These are phyloP conservation scores for Nebria brevicollis DNA, from an alignment of 2,888 invertebrate genomes.

Conservation along the genomic window DNA sequence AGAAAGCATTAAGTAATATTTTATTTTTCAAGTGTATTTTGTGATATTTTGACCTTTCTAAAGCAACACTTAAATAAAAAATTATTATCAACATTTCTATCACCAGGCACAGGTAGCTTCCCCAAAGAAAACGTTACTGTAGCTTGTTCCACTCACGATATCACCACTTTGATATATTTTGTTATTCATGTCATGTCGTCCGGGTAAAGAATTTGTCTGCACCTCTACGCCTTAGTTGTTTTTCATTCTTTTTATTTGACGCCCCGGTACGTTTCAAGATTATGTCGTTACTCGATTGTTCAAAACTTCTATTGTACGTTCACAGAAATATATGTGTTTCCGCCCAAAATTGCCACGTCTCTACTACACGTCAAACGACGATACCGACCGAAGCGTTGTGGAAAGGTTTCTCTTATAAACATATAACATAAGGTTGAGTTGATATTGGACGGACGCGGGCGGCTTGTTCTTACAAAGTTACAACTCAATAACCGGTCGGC, in stretches of 20 bases:
- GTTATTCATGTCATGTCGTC: conserved; percentile 36
- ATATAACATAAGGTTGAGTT: conserved; percentile 10
- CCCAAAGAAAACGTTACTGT: background rate
- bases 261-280: conserved; percentile 13
- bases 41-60: background rate
- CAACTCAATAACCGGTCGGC: conserved; percentile 46
- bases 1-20: background rate
- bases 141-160: background rate
- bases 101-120: background rate
- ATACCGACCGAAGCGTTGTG: background rate
- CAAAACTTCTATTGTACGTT: conserved; percentile 4
- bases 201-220: conserved; percentile 34
- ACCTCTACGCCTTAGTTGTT: background rate
- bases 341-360: conserved; percentile 24
- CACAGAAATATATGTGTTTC: conserved; percentile 25
- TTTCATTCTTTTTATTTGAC: conserved; percentile 8
- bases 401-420: background rate
- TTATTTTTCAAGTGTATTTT: background rate
- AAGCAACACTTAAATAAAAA: background rate
- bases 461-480: conserved; percentile 46
- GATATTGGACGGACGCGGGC: conserved; percentile 4
- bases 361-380: background rate
- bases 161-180: conserved; percentile 12
- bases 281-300: conserved; percentile 10
- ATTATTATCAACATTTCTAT: background rate